Base-by-base conservation (phyloP, 2,113 vertebrate species). In the Phylloscopus trochilus region DNA sequence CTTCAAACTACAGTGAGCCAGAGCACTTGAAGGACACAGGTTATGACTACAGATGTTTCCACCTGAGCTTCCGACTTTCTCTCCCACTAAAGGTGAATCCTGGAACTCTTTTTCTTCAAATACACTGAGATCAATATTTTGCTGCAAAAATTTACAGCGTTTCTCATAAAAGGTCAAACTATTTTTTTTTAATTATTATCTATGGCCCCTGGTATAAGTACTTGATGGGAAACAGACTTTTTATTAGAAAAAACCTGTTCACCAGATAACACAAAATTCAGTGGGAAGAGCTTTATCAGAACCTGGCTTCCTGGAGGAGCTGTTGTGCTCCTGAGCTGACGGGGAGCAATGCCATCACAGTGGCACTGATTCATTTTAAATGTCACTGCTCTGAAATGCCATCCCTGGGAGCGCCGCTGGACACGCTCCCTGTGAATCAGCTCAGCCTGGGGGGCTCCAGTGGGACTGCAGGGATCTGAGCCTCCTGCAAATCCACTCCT, bases 361-460 rank as follows among this genome's bases (percentile, higher is more conserved):
- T 70, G 90, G 66, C 93, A 70, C 59, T 44, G 84, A 91, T 90
- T 94, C 87, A 90, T 90, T 91, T 80, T 51, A 94, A 94, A 95
- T 88, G 87, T 85, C 94, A 95, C 59, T 76, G 67, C 70, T 94
- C 85, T 90, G 69, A 96, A 97, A 94, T 85, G 91, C 87, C 87
- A 77, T 89, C 78, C 63, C 43, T 33, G 81, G 70, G 81, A 95
- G 55, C 0, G 6, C 93, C 70, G 39, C 82, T 80, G 84, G 95
- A 87, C 83, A 68, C 51, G 21, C 33, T 66, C 46, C 0, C 67
- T 2, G 4, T 87, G 92, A 95, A 95, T 84, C 91, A 92, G 83
- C 83, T 93, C 69, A 79, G 89, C 84, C 82, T 49, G 74, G 58
- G 35, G 89, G 87, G 62, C 74, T 91, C 66, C 91, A 46, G 73